Base-by-base conservation (phyloP, 30 jellyfish, hydroid and myxozoan species). In the Cassiopea xamachana region DNA sequence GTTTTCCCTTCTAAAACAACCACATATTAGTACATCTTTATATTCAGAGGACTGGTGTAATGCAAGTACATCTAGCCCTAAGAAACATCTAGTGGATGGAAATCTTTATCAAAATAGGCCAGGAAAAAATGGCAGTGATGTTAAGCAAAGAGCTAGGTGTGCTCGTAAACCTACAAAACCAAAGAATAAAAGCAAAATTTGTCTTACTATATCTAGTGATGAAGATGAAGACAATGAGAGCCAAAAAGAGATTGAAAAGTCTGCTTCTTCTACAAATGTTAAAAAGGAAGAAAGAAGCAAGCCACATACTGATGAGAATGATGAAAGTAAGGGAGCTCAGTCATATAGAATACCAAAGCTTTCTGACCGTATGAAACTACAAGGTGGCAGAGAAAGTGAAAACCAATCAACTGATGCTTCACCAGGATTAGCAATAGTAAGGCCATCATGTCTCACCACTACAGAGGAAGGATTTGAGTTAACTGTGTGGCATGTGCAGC, bases 151-250 rank as follows among this genome's bases (percentile, higher is more conserved):
- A 17, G 80, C 15, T 7, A 77, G 51, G 19, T 4, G 49, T 50
- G 4, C 51, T 78, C 70, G 84, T 77, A 71, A 62, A 71, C 27
- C 80, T 67, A 50, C 76, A 27, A 77, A 92, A 85, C 77, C 49
- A 86, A 75, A 88, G 83, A 62, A 79, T 46, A 50, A 81, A 77
- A 13, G 97, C 68, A 45, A 93, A 92, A 50, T 79, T 82, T 44
- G 92, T 82, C 74, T 93, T 47, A 91, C 89, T 3, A 82, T 94
- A 17, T 94, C 98, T 12, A 94, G 98, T 87, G 98, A 94, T 75
- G 98, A 94, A 51, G 98, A 93, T 59, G 96, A 93, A 71, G 55
- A 71, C 50, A 71, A 43, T 1, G 51, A 27, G 15, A 14, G 10
- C 48, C 48, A 64, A 69, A 80, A 78, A 88, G 7, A 61, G 17